Base-by-base conservation (phyloP, 2,888 invertebrate species). In the Sussaba pulchella region DNA sequence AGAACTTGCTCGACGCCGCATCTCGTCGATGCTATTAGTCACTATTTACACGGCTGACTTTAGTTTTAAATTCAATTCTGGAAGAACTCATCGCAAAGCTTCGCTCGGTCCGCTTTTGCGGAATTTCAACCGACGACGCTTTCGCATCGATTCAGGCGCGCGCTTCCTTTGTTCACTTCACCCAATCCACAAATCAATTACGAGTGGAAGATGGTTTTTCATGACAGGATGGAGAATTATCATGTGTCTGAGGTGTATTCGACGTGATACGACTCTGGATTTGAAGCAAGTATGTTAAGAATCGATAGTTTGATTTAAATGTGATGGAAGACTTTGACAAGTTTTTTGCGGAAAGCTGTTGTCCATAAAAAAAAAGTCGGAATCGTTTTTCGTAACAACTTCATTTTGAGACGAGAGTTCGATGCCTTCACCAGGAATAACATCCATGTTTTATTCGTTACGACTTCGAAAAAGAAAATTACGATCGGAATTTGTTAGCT, bases 11-110 rank as follows among this genome's bases (percentile, higher is more conserved):
- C 19, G 12, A 21, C 10, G n/a, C 39, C 6, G 24, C 52, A 39
- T 47, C 45, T 74, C 67, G 43, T 70, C 74, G 26, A 70, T 64
- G 57, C 74, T 74, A 79, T 79, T 79, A 74, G 74, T 79, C 74
- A 74, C 73, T 74, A 74, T 79, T 79, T 79, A 70, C 63, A 69
- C 66, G 47, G 47, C 41, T 64, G 74, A 79, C 69, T 73, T 73
- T 59, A 52, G 67, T 69, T 78, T 73, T 67, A 45, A 45, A 74
- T 73, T 75, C 78, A 74, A 69, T 78, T 78, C 70, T 21, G 52
- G 45, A 64, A 17, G 21, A 47, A 54, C 21, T 61, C 41, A 26
- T 14, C 26, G 31, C 8, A 31, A 39, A 66, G 52, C 57, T 14
- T 47, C 67, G 64, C 26, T 63, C 54, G 10, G 41, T 61, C 12